phyloP scores from a whole-genome alignment of 2,888 invertebrate genomes.

The Rhimphoctona megacephalus region DNA sequence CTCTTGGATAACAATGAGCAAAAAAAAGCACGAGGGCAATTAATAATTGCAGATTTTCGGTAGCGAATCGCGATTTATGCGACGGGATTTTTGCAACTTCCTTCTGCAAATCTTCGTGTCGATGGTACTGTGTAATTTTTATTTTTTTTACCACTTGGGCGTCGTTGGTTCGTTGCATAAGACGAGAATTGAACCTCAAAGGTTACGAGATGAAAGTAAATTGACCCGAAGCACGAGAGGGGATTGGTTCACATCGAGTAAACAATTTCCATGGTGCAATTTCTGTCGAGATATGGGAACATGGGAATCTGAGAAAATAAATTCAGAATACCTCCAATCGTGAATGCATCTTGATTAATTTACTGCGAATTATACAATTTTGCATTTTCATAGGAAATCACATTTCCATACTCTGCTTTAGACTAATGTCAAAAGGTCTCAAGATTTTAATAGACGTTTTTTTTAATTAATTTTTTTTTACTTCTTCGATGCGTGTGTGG shows the following conservation, averaged over 20 bases:
- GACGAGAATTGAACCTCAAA: conserved; percentile 73
- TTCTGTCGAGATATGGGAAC: conserved; percentile 5
- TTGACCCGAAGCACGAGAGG: conserved; percentile 68
- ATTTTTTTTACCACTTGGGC: conserved; percentile 20
- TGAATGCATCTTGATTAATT: neutral
- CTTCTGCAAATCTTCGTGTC: neutral
- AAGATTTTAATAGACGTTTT: neutral
- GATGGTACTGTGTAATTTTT: conserved; percentile 23
- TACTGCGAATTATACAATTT: conserved; percentile 10
- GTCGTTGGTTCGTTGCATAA: conserved; percentile 70
- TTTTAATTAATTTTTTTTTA: neutral
- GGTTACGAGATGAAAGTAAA: conserved; percentile 81
- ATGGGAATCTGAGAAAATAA: conserved; percentile 29
- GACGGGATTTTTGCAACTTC: neutral
- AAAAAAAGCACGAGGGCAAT: conserved; percentile 1
- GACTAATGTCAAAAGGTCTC: conserved; percentile 13
- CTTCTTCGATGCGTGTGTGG: conserved; percentile 12
- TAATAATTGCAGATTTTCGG: conserved; percentile 16
- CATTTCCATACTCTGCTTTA: neutral
- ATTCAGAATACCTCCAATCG: neutral
- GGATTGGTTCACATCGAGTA: conserved; percentile 48
- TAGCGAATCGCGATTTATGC: conserved; percentile 8
- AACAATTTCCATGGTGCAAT: conserved; percentile 29
- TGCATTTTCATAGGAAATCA: neutral
- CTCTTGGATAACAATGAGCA: neutral